These are phyloP conservation scores for Chironomus tentans DNA, from an alignment of 2,888 invertebrate genomes.

Conservation along the genomic window DNA sequence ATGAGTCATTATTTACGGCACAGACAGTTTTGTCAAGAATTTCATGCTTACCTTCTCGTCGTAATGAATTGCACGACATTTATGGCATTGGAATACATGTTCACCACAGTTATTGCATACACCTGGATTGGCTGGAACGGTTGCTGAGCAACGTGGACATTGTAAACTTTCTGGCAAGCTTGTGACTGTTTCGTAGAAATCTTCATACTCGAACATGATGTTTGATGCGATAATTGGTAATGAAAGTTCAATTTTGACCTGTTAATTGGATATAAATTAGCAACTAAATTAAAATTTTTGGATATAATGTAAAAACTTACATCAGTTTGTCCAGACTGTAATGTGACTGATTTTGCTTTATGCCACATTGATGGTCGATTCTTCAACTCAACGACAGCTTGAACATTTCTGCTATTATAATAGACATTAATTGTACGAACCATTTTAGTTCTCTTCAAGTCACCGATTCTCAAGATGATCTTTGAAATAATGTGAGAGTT, in stretches of 20 bases:
- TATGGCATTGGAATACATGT: conserved; percentile 98
- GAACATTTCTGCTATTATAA: conserved; percentile 92
- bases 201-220: conserved; percentile 95
- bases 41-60: conserved; percentile 63
- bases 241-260: conserved; percentile 87
- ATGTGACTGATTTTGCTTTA: conserved; percentile 83
- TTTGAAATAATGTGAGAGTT: conserved; percentile 93
- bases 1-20: no score
- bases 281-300: background rate
- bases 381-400: conserved; percentile 94
- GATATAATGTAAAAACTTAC: conserved; percentile 33
- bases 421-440: conserved; percentile 91
- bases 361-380: conserved; percentile 96
- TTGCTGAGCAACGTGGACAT: conserved; percentile 92
- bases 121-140: conserved; percentile 94
- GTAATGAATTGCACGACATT: conserved; percentile 97
- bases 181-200: conserved; percentile 93
- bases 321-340: conserved; percentile 88
- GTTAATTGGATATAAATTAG: background rate
- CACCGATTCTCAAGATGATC: conserved; percentile 85
- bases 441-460: conserved; percentile 95
- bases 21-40: no score
- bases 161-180: conserved; percentile 89
- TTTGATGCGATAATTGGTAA: conserved; percentile 96
- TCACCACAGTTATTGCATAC: conserved; percentile 56